Percentiles rank a stretch among this genome's conserved stretches.
Conservation (phyloP, 2,888 invertebrate species). For the Chironomus tentans region DNA sequence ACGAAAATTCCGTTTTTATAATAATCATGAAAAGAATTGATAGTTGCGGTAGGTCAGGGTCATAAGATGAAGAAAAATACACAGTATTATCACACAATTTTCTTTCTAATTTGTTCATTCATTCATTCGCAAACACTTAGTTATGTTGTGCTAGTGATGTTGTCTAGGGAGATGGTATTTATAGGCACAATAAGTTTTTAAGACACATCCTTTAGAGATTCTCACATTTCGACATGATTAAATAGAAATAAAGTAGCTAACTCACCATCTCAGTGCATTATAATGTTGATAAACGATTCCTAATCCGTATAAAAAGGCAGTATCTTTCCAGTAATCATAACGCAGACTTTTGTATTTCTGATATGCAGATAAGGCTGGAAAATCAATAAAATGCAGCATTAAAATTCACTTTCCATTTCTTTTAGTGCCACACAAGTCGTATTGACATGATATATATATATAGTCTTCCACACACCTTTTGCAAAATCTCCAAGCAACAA, state of each 20-base stretch:
- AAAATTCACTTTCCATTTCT: background rate
- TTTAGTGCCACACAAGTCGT: background rate
- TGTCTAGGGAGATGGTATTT: too few species aligned
- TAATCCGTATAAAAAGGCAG: constrained; percentile 85
- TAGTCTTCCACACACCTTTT: constrained; percentile 60
- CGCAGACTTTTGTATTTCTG: constrained; percentile 80
- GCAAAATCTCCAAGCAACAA: constrained; percentile 85
- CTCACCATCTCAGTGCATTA: constrained; percentile 93
- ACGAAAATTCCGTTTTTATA: too few species aligned
- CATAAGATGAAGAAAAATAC: background rate
- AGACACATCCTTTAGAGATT: too few species aligned
- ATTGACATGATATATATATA: background rate
- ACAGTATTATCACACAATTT: background rate
- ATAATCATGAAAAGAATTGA: background rate
- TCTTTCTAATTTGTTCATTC: too few species aligned
- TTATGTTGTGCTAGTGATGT: too few species aligned
- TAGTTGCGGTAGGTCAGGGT: background rate
- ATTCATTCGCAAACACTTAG: too few species aligned
- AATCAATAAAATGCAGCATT: constrained; percentile 29
- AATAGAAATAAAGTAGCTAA: constrained; percentile 33
- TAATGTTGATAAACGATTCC: constrained; percentile 95
- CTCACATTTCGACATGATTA: too few species aligned
- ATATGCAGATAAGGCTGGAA: constrained; percentile 91
- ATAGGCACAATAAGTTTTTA: too few species aligned
- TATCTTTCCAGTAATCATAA: constrained; percentile 79